phyloP scores from a whole-genome alignment of 2,113 vertebrate genomes.

The Neogobius melanostomus region DNA sequence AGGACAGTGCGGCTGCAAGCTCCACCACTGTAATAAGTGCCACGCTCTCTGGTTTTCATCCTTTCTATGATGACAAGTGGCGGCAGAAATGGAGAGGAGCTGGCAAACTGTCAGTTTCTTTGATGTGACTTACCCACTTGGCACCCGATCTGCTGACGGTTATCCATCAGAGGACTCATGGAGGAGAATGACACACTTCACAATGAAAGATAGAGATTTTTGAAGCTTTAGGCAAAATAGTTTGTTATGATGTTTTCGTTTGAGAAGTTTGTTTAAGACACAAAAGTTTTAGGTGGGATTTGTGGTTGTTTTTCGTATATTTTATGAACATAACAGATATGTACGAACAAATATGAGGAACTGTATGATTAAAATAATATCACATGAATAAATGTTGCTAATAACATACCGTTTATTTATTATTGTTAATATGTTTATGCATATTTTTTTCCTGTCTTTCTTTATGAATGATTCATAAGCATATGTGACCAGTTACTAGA shows the following conservation, averaged over 20 bases:
- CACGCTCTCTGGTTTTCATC: constrained; percentile 36
- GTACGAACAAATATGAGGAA: too few species aligned
- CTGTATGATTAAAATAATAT: too few species aligned
- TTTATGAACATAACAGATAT: too few species aligned
- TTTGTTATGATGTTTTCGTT: not conserved
- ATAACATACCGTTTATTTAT: too few species aligned
- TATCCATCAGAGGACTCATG: constrained; percentile 32
- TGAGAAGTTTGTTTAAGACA: not conserved
- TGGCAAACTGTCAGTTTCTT: constrained; percentile 25
- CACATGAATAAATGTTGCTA: too few species aligned
- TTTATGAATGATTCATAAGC: too few species aligned
- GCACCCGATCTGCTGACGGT: constrained; percentile 9
- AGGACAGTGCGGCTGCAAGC: constrained; percentile 23
- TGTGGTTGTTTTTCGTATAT: not conserved
- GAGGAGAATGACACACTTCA: constrained; percentile 13
- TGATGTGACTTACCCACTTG: constrained; percentile 23
- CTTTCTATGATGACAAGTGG: constrained; percentile 32
- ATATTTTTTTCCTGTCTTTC: too few species aligned
- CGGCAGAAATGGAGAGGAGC: constrained; percentile 18
- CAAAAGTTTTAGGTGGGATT: too few species aligned
- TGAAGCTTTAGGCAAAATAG: constrained; percentile 2
- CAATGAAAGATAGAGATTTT: constrained; percentile 24
- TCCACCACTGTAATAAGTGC: constrained; percentile 33
- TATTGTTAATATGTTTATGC: too few species aligned
- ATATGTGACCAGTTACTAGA: too few species aligned